Evolutionary conservation across 2,797 vertebrate species (phyloP).

Genomic region (Crenuchus spilurus): DNA sequence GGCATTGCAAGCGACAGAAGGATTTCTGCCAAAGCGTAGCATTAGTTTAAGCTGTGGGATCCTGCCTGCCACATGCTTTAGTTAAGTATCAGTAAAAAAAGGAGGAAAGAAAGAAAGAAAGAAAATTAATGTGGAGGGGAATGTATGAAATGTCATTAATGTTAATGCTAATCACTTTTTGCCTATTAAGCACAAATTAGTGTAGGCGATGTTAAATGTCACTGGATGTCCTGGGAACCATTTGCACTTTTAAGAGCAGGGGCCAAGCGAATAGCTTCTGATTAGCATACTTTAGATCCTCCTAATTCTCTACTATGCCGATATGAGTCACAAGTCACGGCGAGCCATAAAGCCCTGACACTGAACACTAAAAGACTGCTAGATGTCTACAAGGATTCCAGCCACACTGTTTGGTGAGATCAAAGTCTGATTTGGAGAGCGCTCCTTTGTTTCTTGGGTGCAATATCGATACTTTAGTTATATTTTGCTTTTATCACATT

Average conservation of each 20-base stretch:
- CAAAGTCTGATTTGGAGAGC: constrained; percentile 4
- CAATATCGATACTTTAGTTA: no score
- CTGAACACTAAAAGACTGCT: constrained; percentile 45
- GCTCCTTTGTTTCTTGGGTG: neutral
- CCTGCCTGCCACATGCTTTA: constrained; percentile 62
- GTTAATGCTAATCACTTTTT: constrained; percentile 70
- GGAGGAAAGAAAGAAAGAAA: constrained; percentile 26
- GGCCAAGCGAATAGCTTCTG: constrained; percentile 58
- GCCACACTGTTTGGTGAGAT: constrained; percentile 20
- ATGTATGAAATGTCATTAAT: constrained; percentile 65
- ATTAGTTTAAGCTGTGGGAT: constrained; percentile 63
- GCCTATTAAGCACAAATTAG: constrained; percentile 70
- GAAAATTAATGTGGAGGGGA: constrained; percentile 54
- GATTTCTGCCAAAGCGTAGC: constrained; percentile 59
- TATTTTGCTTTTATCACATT: no score
- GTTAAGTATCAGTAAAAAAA: constrained; percentile 63
- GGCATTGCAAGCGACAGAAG: constrained; percentile 48
- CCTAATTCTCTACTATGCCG: constrained; percentile 61
- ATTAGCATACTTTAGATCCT: constrained; percentile 65
- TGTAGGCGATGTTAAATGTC: constrained; percentile 68
- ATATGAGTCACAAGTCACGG: constrained; percentile 60
- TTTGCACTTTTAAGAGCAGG: constrained; percentile 60
- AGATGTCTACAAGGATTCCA: constrained; percentile 28
- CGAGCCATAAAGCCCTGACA: constrained; percentile 52
- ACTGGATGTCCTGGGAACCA: constrained; percentile 65